Base-by-base conservation (phyloP, 2,113 vertebrate species). In the Microtus oregoni region DNA sequence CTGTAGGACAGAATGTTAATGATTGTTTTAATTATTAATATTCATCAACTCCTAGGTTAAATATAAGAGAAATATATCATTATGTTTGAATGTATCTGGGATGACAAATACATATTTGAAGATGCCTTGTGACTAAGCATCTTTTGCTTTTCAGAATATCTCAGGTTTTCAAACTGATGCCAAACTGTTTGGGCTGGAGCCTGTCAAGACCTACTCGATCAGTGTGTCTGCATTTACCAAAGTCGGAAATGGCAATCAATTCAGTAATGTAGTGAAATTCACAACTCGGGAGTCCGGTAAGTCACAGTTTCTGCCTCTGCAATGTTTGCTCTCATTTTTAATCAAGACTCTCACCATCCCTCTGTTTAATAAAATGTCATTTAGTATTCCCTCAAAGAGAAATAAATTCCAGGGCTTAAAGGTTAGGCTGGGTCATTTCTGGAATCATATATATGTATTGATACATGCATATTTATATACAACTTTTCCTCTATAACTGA, bases 231-330 rank as follows among this genome's bases (percentile, higher is more conserved):
- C 99, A 55, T 99, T 99, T 98, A 99, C 99, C 70, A 99, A 98
- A 98, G 99, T 99, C 55, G 99, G 99, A 83, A 99, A 99, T 79
- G 99, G 99, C 91, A 98, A 99, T 97, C 99, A 99, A 83, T 99
- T 99, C 98, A 99, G 99, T 98, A 98, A 98, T 35, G 96, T 98
- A 77, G 98, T 99, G 78, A 98, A 98, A 91, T 99, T 99, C 96
- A 99, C 99, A 85, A 99, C 99, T 0, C 99, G 98, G 63, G 99
- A 99, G 98, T 99, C 99, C 98, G 99, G 99, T 99, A 97, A 98
- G 98, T 87, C 70, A 94, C 0, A 3, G 32, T 24, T 77, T 82
- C 79, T 93, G 7, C 68, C 22, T 38, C 89, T 78, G 86, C 87
- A 47, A 86, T 97, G 28, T 97, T 97, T 96, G 17, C 41, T 93